Evolutionary conservation across 1,140 invertebrate species (phyloP), one percentile per base, ranked within the genome.

Genomic region (Rhizoglyphus robini): DNA sequence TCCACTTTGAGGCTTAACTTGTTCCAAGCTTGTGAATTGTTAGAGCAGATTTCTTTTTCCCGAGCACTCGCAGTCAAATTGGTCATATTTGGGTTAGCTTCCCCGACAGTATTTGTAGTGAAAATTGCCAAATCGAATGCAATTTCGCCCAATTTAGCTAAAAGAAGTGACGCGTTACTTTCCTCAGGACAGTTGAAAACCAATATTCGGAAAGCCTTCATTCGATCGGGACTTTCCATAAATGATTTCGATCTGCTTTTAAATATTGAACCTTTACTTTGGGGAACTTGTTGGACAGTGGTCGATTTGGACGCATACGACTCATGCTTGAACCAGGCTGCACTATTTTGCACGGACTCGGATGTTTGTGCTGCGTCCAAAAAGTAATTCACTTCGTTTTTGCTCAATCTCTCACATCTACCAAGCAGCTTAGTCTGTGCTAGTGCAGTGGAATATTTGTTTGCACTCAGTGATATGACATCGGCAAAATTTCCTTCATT

Each of bases 351-450:
- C 64, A 97, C 85, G 75, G 93, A 97, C 72, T 95, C 89, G 1
- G 78, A 70, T 0, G 95, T 99, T 74, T 99, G 96, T 2, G 95
- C 96, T 0, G 94, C 95, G 77, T 99, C 96, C 29, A 98, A 73
- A 73, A 86, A 95, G 73, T 86, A 91, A 0, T 73, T 79, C 5
- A 81, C 62, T 20, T 69, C 68, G 25, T 69, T 63, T 62, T 68
- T 71, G 23, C 69, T 69, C 63, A 81, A 31, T 20, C 71, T 72
- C 68, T 82, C 79, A 70, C 73, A 76, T 66, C 81, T 69, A 13
- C 81, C 81, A 1, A 75, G 73, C 81, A 81, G 82, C 15, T 63
- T 66, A 70, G 77, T 79, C 13, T 73, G 65, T 13, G 65, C 63
- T 31, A 82, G 70, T 51, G 73, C 74, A 15, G 18, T 13, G 15